phyloP scores from a whole-genome alignment of 2,113 vertebrate genomes.

The Phylloscopus trochiloides region DNA sequence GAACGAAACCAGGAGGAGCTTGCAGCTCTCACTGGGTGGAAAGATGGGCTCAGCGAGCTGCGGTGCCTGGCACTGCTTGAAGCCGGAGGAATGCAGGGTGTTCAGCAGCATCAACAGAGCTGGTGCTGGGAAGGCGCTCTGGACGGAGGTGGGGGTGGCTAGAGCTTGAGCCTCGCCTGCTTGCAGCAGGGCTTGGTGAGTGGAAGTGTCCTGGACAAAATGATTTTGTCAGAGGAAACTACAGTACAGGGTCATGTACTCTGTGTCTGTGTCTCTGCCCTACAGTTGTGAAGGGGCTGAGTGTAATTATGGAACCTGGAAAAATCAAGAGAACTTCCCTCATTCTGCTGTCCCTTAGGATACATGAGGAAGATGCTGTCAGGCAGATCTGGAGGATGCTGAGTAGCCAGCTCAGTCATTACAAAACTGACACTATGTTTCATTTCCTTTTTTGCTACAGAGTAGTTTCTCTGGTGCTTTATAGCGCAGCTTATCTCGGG shows the following conservation, averaged over 20 bases:
- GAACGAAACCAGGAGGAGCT: constrained; percentile 24
- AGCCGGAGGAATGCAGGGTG: constrained; percentile 7
- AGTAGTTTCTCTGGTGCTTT: neutral
- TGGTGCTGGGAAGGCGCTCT: neutral
- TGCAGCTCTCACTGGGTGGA: neutral
- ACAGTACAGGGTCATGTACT: neutral
- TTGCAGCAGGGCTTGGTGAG: neutral
- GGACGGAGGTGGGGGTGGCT: neutral
- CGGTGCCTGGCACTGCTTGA: constrained; percentile 72
- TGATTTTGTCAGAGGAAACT: neutral
- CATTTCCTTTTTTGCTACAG: neutral
- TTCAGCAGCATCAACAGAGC: constrained; percentile 33
- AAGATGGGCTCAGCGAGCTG: constrained; percentile 19
- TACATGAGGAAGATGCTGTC: neutral
- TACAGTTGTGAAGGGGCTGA: neutral
- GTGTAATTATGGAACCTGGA: neutral
- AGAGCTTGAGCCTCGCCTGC: neutral
- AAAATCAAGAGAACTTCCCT: neutral
- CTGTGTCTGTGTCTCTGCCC: neutral
- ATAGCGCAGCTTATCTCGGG: rapidly evolving
- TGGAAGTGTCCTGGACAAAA: neutral
- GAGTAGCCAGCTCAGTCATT: rapidly evolving
- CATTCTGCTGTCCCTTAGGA: neutral
- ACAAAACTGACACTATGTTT: neutral
- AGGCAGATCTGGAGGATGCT: neutral